Evolutionary conservation across 1,140 invertebrate genomes (phyloP).

Genomic region (Drosophila baimaii): DNA sequence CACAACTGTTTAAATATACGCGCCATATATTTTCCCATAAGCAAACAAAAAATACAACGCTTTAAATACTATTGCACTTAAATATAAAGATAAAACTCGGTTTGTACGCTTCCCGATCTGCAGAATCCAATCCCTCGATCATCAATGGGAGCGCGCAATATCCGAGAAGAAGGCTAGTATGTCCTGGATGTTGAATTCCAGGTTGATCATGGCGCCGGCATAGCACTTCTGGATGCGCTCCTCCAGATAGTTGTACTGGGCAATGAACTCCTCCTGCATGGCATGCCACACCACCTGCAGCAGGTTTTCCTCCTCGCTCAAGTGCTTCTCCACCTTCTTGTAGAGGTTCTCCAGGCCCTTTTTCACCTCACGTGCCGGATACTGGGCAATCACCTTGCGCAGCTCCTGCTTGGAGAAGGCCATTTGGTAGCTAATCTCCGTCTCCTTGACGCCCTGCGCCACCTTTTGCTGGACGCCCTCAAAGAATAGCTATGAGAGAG

Average conservation of each 20-base stretch:
- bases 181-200: slow-evolving; percentile 98
- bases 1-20: slow-evolving; percentile 65
- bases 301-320: slow-evolving; percentile 97
- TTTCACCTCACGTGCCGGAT: slow-evolving; percentile 97
- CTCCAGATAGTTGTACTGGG: slow-evolving; percentile 97
- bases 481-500: slow-evolving; percentile 91
- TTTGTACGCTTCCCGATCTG: slow-evolving; percentile 2
- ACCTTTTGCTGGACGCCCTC: slow-evolving; percentile 96
- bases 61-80: slow-evolving; percentile 82
- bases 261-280: slow-evolving; percentile 99
- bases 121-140: slow-evolving; percentile 20
- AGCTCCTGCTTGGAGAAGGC: slow-evolving; percentile 99
- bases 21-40: slow-evolving; percentile 66
- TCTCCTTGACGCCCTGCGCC: slow-evolving; percentile 96
- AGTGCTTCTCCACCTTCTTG: slow-evolving; percentile 98
- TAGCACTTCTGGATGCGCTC: slow-evolving; percentile 98
- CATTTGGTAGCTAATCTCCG: slow-evolving; percentile 98
- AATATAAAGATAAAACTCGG: slow-evolving; percentile 61
- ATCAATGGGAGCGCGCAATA: slow-evolving; percentile 95
- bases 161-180: slow-evolving; percentile 98
- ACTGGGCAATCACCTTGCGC: slow-evolving; percentile 97
- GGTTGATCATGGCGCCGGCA: slow-evolving; percentile 95
- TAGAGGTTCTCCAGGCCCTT: slow-evolving; percentile 97
- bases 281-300: slow-evolving; percentile 98
- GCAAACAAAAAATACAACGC: slow-evolving; percentile 36